Evolutionary conservation across 37 sponge, comb jelly and placozoan species (phyloP).

Genomic region (Ianthella basta): DNA sequence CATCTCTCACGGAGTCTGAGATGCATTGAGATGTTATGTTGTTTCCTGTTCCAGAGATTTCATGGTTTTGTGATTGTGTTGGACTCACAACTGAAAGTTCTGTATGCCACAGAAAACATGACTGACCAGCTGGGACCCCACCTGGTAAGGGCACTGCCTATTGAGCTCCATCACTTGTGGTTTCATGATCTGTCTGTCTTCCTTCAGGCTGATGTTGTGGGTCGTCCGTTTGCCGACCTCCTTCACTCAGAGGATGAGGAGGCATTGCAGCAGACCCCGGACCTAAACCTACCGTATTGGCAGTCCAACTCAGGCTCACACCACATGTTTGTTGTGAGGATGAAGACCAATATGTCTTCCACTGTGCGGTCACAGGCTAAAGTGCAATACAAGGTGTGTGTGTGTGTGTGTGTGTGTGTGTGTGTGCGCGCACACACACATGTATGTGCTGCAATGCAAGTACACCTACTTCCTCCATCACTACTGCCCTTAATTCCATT

Average conservation of each 20-base stretch:
- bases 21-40: background rate
- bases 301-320: background rate
- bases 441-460: background rate
- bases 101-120: constrained; percentile 25
- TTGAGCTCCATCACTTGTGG: background rate
- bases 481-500: background rate
- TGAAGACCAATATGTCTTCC: constrained; percentile 9
- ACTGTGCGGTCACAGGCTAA: background rate
- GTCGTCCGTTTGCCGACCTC: background rate
- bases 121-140: constrained; percentile 18
- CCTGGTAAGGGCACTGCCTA: background rate
- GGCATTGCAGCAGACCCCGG: background rate
- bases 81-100: background rate
- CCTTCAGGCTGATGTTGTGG: constrained; percentile 1
- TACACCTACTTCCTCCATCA: background rate
- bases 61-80: constrained; percentile 15
- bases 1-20: background rate
- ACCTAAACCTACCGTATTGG: background rate
- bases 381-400: constrained; percentile 18
- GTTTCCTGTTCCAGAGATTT: background rate
- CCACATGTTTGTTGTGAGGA: constrained; percentile 28
- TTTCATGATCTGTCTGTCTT: background rate
- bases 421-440: too few relatives aligned
- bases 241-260: background rate
- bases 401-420: background rate